Percentiles rank a stretch among this genome's conserved stretches.
phyloP scores from a whole-genome alignment of 2,797 vertebrate species.

The Anguilla pacifica region DNA sequence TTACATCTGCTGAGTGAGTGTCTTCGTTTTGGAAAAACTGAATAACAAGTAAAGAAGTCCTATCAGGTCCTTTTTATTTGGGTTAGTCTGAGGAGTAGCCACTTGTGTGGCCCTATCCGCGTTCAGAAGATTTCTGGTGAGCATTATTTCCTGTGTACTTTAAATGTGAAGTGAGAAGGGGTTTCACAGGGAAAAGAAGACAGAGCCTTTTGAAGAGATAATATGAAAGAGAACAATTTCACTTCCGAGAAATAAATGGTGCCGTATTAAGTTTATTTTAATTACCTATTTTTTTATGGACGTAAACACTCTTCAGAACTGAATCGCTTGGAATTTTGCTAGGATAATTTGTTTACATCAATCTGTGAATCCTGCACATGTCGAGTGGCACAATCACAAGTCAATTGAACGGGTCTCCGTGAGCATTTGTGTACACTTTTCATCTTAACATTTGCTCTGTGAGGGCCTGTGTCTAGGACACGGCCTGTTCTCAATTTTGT shows the following conservation, averaged over 20 bases:
- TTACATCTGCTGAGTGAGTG: background rate
- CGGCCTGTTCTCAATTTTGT: conserved; percentile 7
- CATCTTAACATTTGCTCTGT: background rate
- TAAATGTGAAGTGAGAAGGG: background rate
- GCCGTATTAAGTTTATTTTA: background rate
- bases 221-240: background rate
- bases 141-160: conserved; percentile 19
- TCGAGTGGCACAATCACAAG: background rate
- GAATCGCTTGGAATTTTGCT: background rate
- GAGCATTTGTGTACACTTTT: background rate
- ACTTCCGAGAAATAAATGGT: conserved; percentile 3
- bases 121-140: background rate
- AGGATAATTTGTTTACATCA: background rate
- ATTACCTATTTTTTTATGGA: background rate
- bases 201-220: background rate
- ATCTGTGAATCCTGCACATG: background rate
- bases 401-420: background rate
- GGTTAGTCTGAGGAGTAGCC: background rate
- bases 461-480: background rate
- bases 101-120: background rate
- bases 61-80: background rate
- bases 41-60: conserved; percentile 16
- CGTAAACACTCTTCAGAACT: conserved; percentile 11
- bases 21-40: background rate
- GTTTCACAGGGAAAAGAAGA: background rate